Evolutionary conservation across 2,888 invertebrate species (phyloP), one percentile per base, ranked within the genome.

Genomic region (Drosophila longiperda): DNA sequence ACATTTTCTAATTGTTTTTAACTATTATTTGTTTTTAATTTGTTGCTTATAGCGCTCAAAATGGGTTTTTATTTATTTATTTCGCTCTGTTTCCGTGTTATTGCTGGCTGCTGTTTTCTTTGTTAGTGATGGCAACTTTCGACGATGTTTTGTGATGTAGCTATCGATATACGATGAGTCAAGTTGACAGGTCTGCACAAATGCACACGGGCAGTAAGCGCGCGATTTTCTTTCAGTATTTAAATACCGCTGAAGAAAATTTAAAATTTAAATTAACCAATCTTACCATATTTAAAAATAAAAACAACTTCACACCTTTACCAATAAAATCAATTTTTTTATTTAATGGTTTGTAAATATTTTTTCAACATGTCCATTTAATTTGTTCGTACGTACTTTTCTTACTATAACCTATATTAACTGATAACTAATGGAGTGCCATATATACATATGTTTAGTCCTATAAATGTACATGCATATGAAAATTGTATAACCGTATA

Each of bases 1-100:
- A 93, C 93, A 93, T 93, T 63, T 77, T 89, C 3, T 32, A 12
- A 17, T 29, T 55, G 4, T 17, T 62, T 9, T 61, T n/a, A 38
- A 26, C 36, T 52, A 48, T 32, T 58, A 15, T 32, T 66, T 53
- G 58, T 33, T 65, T 7, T n/a, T 29, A 15, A 50, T 53, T 65
- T 66, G 1, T 29, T 5, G 42, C 55, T 55, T 33, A 20, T 32
- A 33, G 6, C 32, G 53, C 54, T 50, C 33, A 26, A 60, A 59
- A 49, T 45, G 20, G 45, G 15, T 64, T 57, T 57, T 69, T 65
- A 66, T 67, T 73, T 32, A 40, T 63, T 55, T 60, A 59, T 52
- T 57, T 52, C 38, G 40, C 55, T 50, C 29, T 42, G 17, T 26
- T 20, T 26, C 50, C 36, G 20, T 63, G 9, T 38, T 64, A 29